These are phyloP conservation scores for Crossoptilon crossoptilon DNA, from an alignment of 2,797 vertebrate species.

Conservation along the genomic window DNA sequence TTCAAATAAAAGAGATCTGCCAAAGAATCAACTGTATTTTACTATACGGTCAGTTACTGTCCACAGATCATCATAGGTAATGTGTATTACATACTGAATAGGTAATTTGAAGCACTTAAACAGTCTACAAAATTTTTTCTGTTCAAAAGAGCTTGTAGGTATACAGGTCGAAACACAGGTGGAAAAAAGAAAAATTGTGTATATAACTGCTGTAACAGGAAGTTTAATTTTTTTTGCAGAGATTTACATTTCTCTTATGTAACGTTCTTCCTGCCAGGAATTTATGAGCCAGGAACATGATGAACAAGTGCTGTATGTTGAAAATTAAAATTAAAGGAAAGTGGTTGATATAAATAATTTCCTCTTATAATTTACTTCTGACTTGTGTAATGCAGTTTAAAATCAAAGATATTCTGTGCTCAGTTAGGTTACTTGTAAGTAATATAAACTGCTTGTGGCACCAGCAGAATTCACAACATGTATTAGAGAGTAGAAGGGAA, in stretches of 20 bases:
- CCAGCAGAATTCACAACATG: background rate
- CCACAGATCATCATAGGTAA: background rate
- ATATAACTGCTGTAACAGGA: background rate
- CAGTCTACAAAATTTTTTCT: accelerated
- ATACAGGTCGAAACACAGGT: background rate
- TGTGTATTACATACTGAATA: too few species aligned
- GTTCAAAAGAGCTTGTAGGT: background rate
- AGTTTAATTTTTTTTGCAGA: background rate
- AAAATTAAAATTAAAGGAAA: background rate
- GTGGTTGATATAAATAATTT: background rate
- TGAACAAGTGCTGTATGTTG: background rate
- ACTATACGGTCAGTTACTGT: background rate
- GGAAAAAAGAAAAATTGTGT: background rate
- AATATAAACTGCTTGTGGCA: background rate
- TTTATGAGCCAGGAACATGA: background rate
- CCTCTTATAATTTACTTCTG: background rate
- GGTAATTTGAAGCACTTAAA: background rate
- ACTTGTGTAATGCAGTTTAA: background rate
- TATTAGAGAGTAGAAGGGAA: background rate
- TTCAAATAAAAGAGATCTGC: background rate
- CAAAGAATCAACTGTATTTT: background rate
- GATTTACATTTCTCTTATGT: background rate
- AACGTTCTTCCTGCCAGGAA: background rate
- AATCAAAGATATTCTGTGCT: background rate
- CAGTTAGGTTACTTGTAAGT: background rate